Percentiles rank a stretch among this genome's conserved stretches.
phyloP scores from a whole-genome alignment of 2,797 vertebrate genomes.

The Silurus lanzhouensis region DNA sequence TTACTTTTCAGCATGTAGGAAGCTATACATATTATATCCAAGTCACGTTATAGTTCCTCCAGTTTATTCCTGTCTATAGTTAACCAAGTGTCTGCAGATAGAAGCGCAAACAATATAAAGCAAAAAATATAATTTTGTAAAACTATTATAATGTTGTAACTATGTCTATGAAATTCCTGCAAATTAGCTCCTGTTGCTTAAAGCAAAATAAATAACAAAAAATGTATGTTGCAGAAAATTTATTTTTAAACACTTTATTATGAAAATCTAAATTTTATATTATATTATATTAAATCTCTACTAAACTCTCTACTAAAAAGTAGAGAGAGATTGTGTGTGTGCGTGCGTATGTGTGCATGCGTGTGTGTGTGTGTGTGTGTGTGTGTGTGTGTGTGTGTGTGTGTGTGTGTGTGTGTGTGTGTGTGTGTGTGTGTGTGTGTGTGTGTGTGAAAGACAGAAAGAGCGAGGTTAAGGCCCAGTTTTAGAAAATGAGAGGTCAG shows the following conservation, averaged over 20 bases:
- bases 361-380: not conserved
- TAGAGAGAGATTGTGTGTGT: not conserved
- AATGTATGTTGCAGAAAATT: not conserved
- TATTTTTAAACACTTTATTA: not conserved
- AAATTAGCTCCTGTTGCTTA: not conserved
- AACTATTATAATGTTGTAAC: not conserved
- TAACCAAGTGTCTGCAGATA: not conserved
- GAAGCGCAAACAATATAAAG: not conserved
- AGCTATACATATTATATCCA: not conserved
- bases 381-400: not conserved
- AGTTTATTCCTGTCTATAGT: constrained; percentile 5
- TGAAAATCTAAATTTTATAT: not conserved
- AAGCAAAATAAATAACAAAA: not conserved
- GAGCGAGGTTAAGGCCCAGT: not conserved
- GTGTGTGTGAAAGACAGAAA: not conserved
- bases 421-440: not conserved
- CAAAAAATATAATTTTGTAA: not conserved
- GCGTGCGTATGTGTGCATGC: too few species aligned
- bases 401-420: not conserved
- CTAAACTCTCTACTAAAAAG: not conserved
- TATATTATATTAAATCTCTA: not conserved
- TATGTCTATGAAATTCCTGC: not conserved
- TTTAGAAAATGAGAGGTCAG: not conserved
- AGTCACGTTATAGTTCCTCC: not conserved
- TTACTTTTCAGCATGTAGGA: constrained; percentile 24